Evolutionary conservation across 2,888 invertebrate genomes (phyloP).

Genomic region (Ophion slaviceki): DNA sequence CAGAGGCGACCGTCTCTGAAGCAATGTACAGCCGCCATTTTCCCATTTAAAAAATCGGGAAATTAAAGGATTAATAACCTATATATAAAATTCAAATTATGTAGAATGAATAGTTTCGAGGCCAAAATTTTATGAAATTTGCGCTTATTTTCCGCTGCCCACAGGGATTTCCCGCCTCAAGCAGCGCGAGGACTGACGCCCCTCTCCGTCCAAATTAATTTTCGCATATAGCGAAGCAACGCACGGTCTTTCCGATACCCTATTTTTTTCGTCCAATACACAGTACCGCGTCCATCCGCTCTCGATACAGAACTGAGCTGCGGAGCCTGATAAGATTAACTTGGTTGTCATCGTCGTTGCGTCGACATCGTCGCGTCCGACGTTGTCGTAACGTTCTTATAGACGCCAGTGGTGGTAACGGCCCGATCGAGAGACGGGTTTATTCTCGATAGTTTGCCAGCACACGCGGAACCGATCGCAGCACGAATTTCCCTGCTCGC

Average conservation of each 20-base stretch:
- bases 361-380: conserved; percentile 29
- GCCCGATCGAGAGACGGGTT: conserved; percentile 25
- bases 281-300: conserved; percentile 28
- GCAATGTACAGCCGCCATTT: no score
- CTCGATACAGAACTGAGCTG: conserved; percentile 31
- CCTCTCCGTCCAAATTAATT: neutral
- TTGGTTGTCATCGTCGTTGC: conserved; percentile 43
- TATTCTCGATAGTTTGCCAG: conserved; percentile 55
- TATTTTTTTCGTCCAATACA: conserved; percentile 3
- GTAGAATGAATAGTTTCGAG: no score
- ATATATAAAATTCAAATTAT: no score
- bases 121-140: no score
- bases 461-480: conserved; percentile 57
- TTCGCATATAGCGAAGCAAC: no score
- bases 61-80: no score
- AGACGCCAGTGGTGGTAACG: conserved; percentile 31
- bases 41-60: no score
- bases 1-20: no score
- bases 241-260: neutral
- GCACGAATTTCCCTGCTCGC: neutral
- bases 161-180: no score
- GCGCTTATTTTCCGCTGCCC: no score
- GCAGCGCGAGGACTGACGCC: neutral
- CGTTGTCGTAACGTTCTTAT: conserved; percentile 27
- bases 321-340: conserved; percentile 61